phyloP scores from a whole-genome alignment of 2,113 vertebrate genomes.

The Peromyscus californicus region DNA sequence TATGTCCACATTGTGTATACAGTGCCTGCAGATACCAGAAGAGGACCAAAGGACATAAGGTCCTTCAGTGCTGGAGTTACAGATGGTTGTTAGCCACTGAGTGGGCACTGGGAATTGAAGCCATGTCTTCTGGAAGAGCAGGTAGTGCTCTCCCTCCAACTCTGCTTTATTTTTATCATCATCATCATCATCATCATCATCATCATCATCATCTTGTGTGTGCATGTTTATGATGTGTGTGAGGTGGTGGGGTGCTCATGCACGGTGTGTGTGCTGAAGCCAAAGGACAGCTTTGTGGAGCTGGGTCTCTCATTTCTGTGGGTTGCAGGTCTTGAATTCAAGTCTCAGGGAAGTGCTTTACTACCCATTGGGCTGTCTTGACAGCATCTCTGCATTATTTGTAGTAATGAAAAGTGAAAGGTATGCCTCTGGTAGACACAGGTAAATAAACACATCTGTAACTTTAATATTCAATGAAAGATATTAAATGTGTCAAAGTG shows the following conservation, averaged over 20 bases:
- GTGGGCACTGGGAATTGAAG: background rate
- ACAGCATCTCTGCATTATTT: too few species aligned
- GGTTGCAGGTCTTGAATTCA: background rate
- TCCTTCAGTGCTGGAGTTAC: background rate
- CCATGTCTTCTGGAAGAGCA: background rate
- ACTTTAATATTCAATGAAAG: background rate
- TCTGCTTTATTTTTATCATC: too few species aligned
- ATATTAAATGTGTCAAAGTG: background rate
- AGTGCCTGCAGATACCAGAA: background rate
- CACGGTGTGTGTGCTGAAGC: background rate
- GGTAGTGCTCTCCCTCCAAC: background rate
- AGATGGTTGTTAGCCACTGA: background rate
- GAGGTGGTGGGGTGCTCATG: background rate
- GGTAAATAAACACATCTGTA: background rate
- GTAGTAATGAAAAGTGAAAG: background rate
- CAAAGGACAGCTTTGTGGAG: background rate
- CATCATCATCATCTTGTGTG: too few species aligned
- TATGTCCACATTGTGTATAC: background rate
- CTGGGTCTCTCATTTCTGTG: background rate
- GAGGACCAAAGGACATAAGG: background rate
- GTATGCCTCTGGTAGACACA: background rate
- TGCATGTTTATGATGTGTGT: background rate
- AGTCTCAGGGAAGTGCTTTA: background rate
- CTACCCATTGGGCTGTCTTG: too few species aligned
- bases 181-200: too few species aligned